A percentile compares a stretch with the other conserved stretches of the same genome.
These are phyloP conservation scores for Malurus alboscapulatus DNA, from an alignment of 2,113 vertebrate genomes.

Conservation along the genomic window DNA sequence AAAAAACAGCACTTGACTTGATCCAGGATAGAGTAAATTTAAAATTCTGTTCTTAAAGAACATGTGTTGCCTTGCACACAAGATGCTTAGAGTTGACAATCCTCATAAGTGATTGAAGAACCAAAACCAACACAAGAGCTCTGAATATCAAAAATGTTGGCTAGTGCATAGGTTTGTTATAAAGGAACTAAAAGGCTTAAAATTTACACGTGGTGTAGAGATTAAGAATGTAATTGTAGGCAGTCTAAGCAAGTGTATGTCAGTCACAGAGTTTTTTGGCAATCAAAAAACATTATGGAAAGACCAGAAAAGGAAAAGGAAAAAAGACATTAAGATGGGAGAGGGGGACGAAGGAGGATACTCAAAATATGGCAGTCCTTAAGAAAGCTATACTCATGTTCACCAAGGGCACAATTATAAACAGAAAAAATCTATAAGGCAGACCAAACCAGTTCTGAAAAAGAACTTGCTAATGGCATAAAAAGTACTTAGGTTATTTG, in stretches of 20 bases:
- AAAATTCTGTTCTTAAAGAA: neutral
- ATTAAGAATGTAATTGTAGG: neutral
- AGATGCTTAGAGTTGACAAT: neutral
- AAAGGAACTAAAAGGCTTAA: neutral
- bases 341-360: neutral
- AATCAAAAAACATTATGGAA: neutral
- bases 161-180: neutral
- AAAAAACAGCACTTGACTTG: neutral
- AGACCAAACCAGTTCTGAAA: neutral
- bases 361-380: neutral
- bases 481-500: neutral
- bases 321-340: neutral
- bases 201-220: neutral
- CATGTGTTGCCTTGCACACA: accelerated
- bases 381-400: neutral
- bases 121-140: neutral
- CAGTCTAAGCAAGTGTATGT: neutral
- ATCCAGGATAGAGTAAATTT: neutral
- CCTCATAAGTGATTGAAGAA: neutral
- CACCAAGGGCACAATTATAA: neutral
- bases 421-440: neutral
- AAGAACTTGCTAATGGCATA: neutral
- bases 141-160: neutral
- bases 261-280: neutral
- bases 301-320: neutral